phyloP scores from a whole-genome alignment of 2,113 vertebrate species.

The Mus pahari region DNA sequence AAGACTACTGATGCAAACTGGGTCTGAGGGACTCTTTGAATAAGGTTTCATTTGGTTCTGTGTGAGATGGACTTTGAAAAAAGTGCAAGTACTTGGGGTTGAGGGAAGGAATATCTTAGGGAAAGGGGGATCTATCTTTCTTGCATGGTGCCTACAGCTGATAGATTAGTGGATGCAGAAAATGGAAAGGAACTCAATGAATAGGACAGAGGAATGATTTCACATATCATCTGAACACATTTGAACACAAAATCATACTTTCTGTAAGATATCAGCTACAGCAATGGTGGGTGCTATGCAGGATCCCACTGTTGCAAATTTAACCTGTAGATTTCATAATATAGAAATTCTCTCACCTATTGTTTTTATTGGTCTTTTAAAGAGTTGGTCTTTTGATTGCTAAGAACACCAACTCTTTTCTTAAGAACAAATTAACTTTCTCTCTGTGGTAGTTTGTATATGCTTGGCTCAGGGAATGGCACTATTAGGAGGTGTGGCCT shows the following conservation, averaged over 20 bases:
- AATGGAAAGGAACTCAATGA: not conserved
- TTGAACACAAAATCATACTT: not conserved
- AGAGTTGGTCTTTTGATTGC: not conserved
- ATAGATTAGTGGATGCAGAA: not conserved
- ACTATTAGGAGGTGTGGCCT: too few relatives aligned
- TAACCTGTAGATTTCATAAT: not conserved
- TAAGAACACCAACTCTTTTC: not conserved
- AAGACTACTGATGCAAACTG: not conserved
- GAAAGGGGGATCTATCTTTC: not conserved
- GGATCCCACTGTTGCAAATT: not conserved
- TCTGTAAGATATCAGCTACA: not conserved
- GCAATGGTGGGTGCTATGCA: not conserved
- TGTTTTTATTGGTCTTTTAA: not conserved
- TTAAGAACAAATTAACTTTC: not conserved
- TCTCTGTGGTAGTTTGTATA: not conserved
- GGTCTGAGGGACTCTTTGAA: not conserved
- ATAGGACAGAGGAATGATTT: not conserved
- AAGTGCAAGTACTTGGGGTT: not conserved
- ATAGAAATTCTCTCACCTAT: not conserved
- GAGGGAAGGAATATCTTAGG: not conserved
- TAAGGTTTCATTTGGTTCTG: not conserved
- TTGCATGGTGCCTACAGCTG: not conserved
- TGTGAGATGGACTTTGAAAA: not conserved
- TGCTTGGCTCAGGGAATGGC: too few relatives aligned
- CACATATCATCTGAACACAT: not conserved